Conservation (phyloP, 2,888 invertebrate genomes). For the Dryadula phaetusa region DNA sequence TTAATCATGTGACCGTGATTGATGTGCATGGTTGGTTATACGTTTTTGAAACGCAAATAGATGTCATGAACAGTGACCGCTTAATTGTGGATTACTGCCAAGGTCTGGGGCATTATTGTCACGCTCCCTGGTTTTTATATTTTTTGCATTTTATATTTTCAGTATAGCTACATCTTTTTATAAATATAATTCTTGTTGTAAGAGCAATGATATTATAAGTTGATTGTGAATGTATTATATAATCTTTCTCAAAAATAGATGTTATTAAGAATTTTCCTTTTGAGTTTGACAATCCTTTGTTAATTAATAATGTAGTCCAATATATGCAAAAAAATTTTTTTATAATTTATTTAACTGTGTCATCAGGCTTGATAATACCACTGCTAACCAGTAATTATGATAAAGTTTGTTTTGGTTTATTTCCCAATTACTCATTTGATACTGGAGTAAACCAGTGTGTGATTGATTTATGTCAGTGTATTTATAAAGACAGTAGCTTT, state of each 20-base stretch:
- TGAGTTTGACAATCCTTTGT: not conserved
- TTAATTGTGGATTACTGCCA: conserved; percentile 79
- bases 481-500: not conserved
- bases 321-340: too few species aligned
- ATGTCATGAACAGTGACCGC: conserved; percentile 53
- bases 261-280: not conserved
- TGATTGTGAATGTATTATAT: not conserved
- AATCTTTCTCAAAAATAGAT: not conserved
- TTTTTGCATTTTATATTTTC: conserved; percentile 38
- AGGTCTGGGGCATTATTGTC: conserved; percentile 75
- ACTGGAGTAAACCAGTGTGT: conserved; percentile 5
- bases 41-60: conserved; percentile 54
- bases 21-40: conserved; percentile 41
- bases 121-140: conserved; percentile 54
- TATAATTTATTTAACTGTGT: conserved; percentile 4
- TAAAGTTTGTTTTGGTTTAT: conserved; percentile 25
- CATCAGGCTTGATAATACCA: conserved; percentile 32
- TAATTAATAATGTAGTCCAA: too few species aligned
- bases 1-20: conserved; percentile 56
- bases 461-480: conserved; percentile 3
- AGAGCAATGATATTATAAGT: not conserved
- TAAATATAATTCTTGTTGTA: conserved; percentile 14
- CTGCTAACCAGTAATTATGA: conserved; percentile 22
- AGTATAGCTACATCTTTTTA: conserved; percentile 4
- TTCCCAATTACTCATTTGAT: not conserved